Percentiles rank a stretch among this genome's conserved stretches.
Evolutionary conservation across 2,888 invertebrate genomes (phyloP).

Genomic region (Boloria euphrosyne): DNA sequence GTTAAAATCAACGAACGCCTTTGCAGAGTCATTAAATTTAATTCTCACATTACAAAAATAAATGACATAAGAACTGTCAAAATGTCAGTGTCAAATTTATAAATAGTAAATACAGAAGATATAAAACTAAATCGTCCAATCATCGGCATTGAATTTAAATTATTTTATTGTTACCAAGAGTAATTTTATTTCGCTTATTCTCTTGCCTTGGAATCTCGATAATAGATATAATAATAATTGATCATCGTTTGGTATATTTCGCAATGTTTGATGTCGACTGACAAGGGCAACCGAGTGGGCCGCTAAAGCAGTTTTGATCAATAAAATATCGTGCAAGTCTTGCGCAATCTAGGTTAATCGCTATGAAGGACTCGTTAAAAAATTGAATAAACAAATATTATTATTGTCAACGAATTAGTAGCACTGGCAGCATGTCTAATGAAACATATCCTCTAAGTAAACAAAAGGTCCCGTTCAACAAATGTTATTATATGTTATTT

Average conservation of each 20-base stretch:
- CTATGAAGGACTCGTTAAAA: conserved; percentile 67
- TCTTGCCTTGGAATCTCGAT: conserved; percentile 57
- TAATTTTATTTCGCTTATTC: conserved; percentile 45
- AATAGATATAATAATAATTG: conserved; percentile 55
- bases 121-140: conserved; percentile 17
- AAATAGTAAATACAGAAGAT: conserved; percentile 5
- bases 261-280: conserved; percentile 57
- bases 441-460: too few species aligned
- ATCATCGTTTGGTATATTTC: conserved; percentile 62
- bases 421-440: too few species aligned
- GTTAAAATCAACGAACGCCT: not conserved
- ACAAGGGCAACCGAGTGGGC: conserved; percentile 60
- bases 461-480: too few species aligned
- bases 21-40: conserved; percentile 15
- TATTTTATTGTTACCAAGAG: conserved; percentile 31
- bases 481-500: too few species aligned
- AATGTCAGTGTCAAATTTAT: conserved; percentile 21
- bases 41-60: conserved; percentile 5
- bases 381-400: conserved; percentile 26
- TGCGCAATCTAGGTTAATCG: conserved; percentile 68
- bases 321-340: conserved; percentile 59
- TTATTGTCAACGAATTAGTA: conserved; percentile 3
- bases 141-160: conserved; percentile 17
- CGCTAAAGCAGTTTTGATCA: conserved; percentile 60
- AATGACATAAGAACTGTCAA: conserved; percentile 1